Percentiles rank a stretch among this genome's conserved stretches.
These are phyloP conservation scores for Cynopterus brachyotis DNA, from an alignment of 2,113 vertebrate genomes.

Conservation along the genomic window DNA sequence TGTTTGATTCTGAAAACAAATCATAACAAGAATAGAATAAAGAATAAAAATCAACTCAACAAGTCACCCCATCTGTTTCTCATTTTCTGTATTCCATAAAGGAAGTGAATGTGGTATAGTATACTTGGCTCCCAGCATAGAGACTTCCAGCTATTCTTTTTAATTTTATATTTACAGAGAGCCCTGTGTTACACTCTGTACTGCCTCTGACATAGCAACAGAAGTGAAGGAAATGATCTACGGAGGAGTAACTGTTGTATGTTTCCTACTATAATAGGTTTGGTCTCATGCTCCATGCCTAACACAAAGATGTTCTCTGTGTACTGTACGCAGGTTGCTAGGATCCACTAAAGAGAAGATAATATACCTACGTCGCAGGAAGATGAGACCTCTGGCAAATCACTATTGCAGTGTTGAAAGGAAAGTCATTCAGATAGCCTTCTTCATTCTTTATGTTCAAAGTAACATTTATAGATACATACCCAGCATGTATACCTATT, in stretches of 20 bases:
- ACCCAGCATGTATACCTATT: slow-evolving; percentile 33
- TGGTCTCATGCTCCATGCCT: not conserved
- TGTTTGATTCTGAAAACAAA: slow-evolving; percentile 81
- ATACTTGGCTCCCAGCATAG: slow-evolving; percentile 69
- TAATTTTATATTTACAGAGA: slow-evolving; percentile 62
- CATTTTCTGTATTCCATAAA: slow-evolving; percentile 79
- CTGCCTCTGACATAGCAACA: not conserved
- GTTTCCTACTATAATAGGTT: not conserved
- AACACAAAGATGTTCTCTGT: not conserved
- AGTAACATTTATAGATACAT: slow-evolving; percentile 40
- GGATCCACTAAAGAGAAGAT: not conserved
- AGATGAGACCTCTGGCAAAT: not conserved
- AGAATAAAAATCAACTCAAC: slow-evolving; percentile 83
- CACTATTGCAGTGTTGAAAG: not conserved
- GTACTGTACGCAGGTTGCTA: not conserved
- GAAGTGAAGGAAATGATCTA: not conserved
- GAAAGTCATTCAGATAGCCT: not conserved
- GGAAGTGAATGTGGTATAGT: slow-evolving; percentile 81
- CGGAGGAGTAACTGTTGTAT: not conserved
- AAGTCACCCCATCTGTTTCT: slow-evolving; percentile 83
- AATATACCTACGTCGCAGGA: not conserved
- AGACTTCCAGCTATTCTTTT: slow-evolving; percentile 68
- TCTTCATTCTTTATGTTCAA: slow-evolving; percentile 53
- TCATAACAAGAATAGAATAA: slow-evolving; percentile 76
- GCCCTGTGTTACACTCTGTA: not conserved